Percentiles rank a stretch among this genome's conserved stretches.
Conservation (phyloP, 2,888 invertebrate genomes). For the Scrobipalpa atriplicella region DNA sequence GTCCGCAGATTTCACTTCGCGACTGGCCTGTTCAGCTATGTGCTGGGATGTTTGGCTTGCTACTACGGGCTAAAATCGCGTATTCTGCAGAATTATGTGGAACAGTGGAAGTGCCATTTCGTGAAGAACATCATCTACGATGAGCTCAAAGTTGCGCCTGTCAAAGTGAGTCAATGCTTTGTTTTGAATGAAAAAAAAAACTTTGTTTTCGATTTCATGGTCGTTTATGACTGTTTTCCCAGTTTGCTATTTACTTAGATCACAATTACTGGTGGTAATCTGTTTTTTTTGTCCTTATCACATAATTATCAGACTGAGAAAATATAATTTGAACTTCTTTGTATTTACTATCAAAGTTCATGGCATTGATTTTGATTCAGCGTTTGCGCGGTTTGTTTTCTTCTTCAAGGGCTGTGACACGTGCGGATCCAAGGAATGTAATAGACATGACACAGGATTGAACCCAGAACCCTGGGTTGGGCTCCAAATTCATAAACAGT, state of each 20-base stretch:
- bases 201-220: constrained; percentile 41
- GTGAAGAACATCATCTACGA: constrained; percentile 49
- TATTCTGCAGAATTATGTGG: constrained; percentile 62
- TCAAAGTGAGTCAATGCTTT: constrained; percentile 57
- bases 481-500: constrained; percentile 85
- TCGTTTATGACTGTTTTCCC: constrained; percentile 43
- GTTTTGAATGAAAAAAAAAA: constrained; percentile 37
- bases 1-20: constrained; percentile 75
- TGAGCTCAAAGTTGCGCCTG: constrained; percentile 44
- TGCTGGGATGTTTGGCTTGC: constrained; percentile 78
- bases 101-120: constrained; percentile 69
- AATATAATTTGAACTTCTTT: constrained; percentile 6
- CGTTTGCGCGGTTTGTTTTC: neutral
- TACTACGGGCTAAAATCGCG: constrained; percentile 69
- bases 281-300: constrained; percentile 16
- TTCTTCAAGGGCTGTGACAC: constrained; percentile 77
- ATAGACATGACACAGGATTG: constrained; percentile 77
- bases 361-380: neutral
- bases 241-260: neutral
- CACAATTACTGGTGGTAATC: neutral
- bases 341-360: neutral
- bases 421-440: constrained; percentile 83
- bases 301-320: constrained; percentile 9
- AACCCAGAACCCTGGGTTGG: constrained; percentile 86
- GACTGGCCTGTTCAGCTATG: constrained; percentile 72